Conservation (phyloP, 2,888 invertebrate genomes). For the Scaeva pyrastri region DNA sequence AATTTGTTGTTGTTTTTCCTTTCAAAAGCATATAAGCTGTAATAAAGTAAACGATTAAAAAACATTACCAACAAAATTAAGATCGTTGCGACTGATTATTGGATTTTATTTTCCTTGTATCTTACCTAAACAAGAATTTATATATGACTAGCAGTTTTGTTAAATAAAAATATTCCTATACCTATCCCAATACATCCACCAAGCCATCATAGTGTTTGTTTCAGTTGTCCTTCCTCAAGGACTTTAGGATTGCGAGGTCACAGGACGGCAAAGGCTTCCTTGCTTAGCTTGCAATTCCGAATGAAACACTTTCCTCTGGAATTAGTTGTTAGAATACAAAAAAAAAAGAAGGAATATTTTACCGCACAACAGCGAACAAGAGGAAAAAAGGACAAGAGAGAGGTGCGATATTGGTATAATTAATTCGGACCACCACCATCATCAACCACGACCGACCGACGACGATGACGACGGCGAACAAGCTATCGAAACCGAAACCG, state of each 20-base stretch:
- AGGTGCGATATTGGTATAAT: conserved; percentile 64
- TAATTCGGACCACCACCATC: conserved; percentile 49
- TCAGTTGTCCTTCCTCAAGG: not conserved
- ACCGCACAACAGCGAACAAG: conserved; percentile 28
- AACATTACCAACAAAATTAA: conserved; percentile 90
- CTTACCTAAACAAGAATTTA: conserved; percentile 88
- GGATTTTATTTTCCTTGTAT: conserved; percentile 89
- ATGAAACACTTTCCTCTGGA: conserved; percentile 3
- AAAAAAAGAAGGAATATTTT: conserved; percentile 16
- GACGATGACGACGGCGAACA: no score
- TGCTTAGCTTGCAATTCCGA: conserved; percentile 9
- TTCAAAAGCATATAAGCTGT: conserved; percentile 89
- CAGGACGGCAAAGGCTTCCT: conserved; percentile 10
- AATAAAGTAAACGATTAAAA: conserved; percentile 87
- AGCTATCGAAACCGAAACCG: no score
- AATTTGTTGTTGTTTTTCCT: conserved; percentile 83
- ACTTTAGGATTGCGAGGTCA: not conserved
- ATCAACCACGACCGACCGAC: not conserved
- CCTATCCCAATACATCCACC: no score
- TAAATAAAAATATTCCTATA: conserved; percentile 96
- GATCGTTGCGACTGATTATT: conserved; percentile 96
- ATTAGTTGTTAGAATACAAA: not conserved
- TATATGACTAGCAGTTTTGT: conserved; percentile 92
- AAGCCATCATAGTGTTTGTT: not conserved
- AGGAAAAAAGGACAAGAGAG: conserved; percentile 19